Evolutionary conservation across 2,113 vertebrate species (phyloP), one percentile per base, ranked within the genome.

Genomic region (Stigmatopora nigra): DNA sequence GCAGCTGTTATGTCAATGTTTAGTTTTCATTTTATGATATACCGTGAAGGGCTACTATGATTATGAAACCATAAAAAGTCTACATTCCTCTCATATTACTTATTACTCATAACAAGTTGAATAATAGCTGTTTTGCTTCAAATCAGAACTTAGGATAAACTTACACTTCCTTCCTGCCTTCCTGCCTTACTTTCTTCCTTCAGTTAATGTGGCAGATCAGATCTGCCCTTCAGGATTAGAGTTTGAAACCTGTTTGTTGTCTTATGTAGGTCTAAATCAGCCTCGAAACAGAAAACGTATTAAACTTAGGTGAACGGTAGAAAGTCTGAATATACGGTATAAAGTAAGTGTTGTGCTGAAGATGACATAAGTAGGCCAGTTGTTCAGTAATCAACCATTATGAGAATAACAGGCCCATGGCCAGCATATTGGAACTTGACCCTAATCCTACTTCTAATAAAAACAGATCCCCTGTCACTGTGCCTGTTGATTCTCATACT

Each of bases 391-490:
- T 78, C 81, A 80, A 79, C 78, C 76, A 65, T 65, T 68, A 81
- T 82, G 65, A 69, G 59, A 81, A 83, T 83, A 78, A 80, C 70
- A 71, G 76, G 72, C 75, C 69, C 70, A 76, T 76, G 70, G 69
- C 68, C 65, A 84, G 71, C 49, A 49, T 51, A 69, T 51, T 76
- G 80, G 69, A 88, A 84, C 75, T 69, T 63, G 73, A 89, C 65
- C 83, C 81, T 83, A 84, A 84, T 84, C 84, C 83, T 61, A 63
- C 76, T 77, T 61, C 83, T 84, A 82, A 84, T 87, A 81, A 87
- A 86, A 81, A 85, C 79, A 82, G 65, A 72, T 80, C 77, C 70
- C 71, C 72, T 66, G 53, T 75, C 76, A 68, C 70, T 57, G 70
- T 62, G 73, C 69, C 76, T 81, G 72, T 85, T 80, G 77, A 78